A percentile compares a stretch with the other conserved stretches of the same genome.
Conservation (phyloP, 1,140 invertebrate genomes). For the Nixonia krombeini region DNA sequence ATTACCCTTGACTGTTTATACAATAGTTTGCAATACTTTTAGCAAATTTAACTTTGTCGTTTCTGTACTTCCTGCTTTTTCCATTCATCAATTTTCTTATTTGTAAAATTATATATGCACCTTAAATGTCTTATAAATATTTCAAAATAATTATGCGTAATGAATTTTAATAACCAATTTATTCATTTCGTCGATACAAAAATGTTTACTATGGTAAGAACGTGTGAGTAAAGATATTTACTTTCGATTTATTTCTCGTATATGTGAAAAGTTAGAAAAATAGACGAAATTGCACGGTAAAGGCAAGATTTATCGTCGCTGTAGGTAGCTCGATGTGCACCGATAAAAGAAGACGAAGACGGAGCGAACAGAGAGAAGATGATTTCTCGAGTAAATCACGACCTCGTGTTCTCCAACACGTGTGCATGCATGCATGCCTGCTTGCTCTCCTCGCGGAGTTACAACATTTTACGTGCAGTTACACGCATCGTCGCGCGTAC, state of each 20-base stretch:
- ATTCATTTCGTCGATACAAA: no score
- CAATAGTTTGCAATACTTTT: no score
- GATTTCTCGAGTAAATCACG: constrained; percentile 55
- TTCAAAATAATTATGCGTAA: no score
- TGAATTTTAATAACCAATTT: no score
- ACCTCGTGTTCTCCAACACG: constrained; percentile 46
- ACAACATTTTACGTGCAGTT: constrained; percentile 57
- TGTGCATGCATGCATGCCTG: constrained; percentile 40
- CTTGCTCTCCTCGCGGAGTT: constrained; percentile 40
- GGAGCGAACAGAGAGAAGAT: constrained; percentile 37
- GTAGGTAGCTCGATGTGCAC: constrained; percentile 52
- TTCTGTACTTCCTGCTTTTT: neutral
- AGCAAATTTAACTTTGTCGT: no score
- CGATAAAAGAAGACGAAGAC: constrained; percentile 35
- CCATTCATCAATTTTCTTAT: neutral
- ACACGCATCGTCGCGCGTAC: constrained; percentile 54
- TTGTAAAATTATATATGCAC: neutral
- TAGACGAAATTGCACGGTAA: constrained; percentile 34
- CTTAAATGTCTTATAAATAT: neutral
- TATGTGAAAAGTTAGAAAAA: constrained; percentile 36
- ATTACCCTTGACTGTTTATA: constrained; percentile 4
- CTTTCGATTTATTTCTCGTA: neutral
- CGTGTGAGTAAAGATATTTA: no score
- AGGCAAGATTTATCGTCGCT: constrained; percentile 54
- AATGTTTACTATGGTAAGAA: no score